phyloP scores from a whole-genome alignment of 2,888 invertebrate genomes.

The Leptinotarsa juncta region DNA sequence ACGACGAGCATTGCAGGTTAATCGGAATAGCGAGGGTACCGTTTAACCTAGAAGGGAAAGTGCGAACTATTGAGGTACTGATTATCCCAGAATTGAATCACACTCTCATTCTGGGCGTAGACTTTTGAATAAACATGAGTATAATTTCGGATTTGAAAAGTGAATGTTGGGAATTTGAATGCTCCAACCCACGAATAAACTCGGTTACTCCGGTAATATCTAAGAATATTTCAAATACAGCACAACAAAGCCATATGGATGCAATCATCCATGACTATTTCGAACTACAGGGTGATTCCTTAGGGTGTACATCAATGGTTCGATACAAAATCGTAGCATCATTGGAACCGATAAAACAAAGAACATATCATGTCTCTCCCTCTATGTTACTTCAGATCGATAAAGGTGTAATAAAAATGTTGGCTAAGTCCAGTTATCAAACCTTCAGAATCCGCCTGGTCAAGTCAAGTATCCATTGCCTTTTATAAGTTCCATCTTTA shows the following conservation, averaged over 20 bases:
- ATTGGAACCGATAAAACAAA: conserved; percentile 37
- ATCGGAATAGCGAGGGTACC: conserved; percentile 21
- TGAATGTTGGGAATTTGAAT: conserved; percentile 23
- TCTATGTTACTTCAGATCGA: conserved; percentile 32
- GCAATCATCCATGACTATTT: neutral
- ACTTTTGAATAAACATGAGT: conserved; percentile 33
- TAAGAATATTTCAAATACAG: neutral
- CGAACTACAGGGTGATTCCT: neutral
- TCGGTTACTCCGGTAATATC: neutral
- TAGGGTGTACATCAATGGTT: neutral
- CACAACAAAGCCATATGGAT: neutral
- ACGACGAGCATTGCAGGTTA: neutral
- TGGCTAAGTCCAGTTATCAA: conserved; percentile 47
- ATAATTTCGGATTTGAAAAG: conserved; percentile 31
- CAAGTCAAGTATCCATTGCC: conserved; percentile 29
- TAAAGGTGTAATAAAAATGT: conserved; percentile 45
- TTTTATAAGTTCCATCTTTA: conserved; percentile 20
- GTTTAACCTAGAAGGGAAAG: conserved; percentile 22
- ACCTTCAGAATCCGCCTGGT: conserved; percentile 55
- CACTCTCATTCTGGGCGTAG: conserved; percentile 30
- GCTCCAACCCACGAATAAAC: neutral
- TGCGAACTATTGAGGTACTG: conserved; percentile 25
- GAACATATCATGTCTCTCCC: conserved; percentile 39
- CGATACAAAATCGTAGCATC: neutral
- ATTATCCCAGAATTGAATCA: conserved; percentile 30